Evolutionary conservation across 2,797 vertebrate genomes (phyloP).

Genomic region (Selene dorsalis): DNA sequence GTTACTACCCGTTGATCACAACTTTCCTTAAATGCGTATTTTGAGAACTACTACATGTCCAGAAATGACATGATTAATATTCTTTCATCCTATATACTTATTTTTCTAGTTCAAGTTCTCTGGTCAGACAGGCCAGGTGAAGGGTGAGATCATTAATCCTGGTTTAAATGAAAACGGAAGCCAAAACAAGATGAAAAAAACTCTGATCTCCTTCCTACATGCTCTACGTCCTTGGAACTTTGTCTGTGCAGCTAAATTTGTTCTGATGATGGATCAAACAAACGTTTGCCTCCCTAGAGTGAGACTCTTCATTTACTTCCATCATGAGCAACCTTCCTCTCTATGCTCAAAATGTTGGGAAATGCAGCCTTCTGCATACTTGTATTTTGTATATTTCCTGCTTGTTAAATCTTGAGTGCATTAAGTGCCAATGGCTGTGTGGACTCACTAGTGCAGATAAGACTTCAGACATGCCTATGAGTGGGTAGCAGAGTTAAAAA

Average conservation of each 20-base stretch:
- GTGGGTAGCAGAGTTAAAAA: constrained; percentile 34
- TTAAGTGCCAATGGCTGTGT: constrained; percentile 48
- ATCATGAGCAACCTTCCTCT: constrained; percentile 37
- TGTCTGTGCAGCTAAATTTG: constrained; percentile 56
- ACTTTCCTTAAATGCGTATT: constrained; percentile 7
- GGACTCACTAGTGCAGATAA: constrained; percentile 27
- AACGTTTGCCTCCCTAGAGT: constrained; percentile 35
- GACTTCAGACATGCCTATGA: constrained; percentile 27
- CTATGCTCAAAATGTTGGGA: constrained; percentile 29
- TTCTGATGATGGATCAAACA: constrained; percentile 67
- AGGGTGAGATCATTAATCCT: constrained; percentile 68
- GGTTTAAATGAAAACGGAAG: constrained; percentile 67
- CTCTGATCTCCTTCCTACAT: constrained; percentile 74
- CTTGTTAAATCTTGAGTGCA: constrained; percentile 49
- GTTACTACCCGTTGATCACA: not conserved
- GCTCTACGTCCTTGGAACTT: constrained; percentile 52
- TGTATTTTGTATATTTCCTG: constrained; percentile 42
- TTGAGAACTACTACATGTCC: constrained; percentile 6
- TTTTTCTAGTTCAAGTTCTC: constrained; percentile 22
- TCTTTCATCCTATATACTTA: not conserved
- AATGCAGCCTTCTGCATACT: constrained; percentile 28
- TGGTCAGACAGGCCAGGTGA: constrained; percentile 60
- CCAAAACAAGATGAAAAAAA: constrained; percentile 64
- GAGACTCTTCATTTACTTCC: constrained; percentile 48
- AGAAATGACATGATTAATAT: constrained; percentile 18